Evolutionary conservation across 2,113 vertebrate species (phyloP).

Genomic region (Echinops telfairi): DNA sequence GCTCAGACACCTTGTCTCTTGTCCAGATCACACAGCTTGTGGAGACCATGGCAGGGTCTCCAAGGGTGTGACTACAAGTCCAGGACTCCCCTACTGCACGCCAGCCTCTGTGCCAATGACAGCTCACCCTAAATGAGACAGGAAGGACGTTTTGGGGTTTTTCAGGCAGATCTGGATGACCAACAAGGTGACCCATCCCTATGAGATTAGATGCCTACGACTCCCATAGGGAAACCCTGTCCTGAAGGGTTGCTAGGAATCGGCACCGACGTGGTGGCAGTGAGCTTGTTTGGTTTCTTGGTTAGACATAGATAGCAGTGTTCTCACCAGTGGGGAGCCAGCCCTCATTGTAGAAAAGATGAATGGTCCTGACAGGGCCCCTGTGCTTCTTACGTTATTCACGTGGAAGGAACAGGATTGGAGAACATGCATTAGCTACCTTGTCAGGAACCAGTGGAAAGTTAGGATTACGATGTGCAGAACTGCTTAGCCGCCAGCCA

Average conservation of each 20-base stretch:
- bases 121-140: neutral
- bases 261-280: no score
- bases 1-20: slow-evolving; percentile 19
- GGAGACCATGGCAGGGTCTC: neutral
- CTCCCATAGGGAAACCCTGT: no score
- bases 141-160: neutral
- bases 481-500: slow-evolving; percentile 56
- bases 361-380: neutral
- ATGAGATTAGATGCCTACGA: neutral
- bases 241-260: no score
- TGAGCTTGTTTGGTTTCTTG: no score
- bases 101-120: neutral
- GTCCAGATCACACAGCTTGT: neutral
- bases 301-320: neutral
- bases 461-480: slow-evolving; percentile 38
- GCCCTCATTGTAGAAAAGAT: neutral
- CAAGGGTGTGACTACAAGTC: neutral
- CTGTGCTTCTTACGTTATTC: neutral
- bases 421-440: neutral
- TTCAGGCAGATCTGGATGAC: slow-evolving; percentile 30
- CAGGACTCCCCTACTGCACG: neutral
- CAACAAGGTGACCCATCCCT: neutral
- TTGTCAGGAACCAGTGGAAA: slow-evolving; percentile 46
- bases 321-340: neutral
- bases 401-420: neutral